phyloP scores from a whole-genome alignment of 2,888 invertebrate genomes.

The Malthinus flaveolus region DNA sequence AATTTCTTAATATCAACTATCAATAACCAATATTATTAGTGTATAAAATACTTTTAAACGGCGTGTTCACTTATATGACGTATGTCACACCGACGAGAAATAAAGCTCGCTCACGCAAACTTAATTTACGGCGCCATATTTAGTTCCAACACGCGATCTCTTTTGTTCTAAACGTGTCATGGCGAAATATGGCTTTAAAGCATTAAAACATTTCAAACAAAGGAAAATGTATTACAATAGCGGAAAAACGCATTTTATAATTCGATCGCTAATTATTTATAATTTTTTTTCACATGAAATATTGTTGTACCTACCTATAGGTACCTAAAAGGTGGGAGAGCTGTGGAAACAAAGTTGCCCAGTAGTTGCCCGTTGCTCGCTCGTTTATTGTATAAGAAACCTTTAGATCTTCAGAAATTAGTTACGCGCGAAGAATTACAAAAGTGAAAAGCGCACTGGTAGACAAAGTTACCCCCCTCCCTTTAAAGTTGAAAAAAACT shows the following conservation, averaged over 20 bases:
- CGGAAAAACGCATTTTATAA: slow-evolving; percentile 31
- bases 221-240: slow-evolving; percentile 28
- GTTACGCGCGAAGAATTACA: no score
- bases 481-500: no score
- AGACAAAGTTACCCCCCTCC: no score
- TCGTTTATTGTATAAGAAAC: no score
- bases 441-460: no score
- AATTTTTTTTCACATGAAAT: neutral
- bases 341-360: no score
- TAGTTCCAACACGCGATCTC: slow-evolving; percentile 55
- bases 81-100: slow-evolving; percentile 47
- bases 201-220: slow-evolving; percentile 21
- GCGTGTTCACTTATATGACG: slow-evolving; percentile 42
- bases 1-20: slow-evolving; percentile 1
- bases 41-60: slow-evolving; percentile 22
- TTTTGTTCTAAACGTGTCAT: slow-evolving; percentile 56
- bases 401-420: no score
- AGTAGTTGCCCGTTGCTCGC: no score
- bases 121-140: slow-evolving; percentile 57
- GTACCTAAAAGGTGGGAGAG: no score
- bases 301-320: no score
- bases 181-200: slow-evolving; percentile 45
- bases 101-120: slow-evolving; percentile 56
- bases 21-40: slow-evolving; percentile 18
- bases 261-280: slow-evolving; percentile 13